Base-by-base conservation (phyloP, 2,797 vertebrate genomes). In the Periophthalmus magnuspinnatus region DNA sequence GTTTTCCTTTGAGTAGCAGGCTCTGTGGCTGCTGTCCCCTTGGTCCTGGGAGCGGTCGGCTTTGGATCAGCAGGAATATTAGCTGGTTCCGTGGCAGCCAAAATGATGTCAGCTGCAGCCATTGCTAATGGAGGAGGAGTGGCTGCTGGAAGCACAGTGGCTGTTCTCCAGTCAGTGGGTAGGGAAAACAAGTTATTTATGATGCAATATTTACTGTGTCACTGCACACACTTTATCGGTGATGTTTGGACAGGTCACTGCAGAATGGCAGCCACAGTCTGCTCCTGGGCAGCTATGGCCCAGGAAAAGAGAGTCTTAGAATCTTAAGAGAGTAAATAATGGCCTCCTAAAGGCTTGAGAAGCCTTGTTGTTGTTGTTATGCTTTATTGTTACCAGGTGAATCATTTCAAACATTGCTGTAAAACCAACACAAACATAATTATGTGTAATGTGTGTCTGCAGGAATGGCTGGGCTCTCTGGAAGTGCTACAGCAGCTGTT, bases 61-160 rank as follows among this genome's bases (percentile, higher is more conserved):
- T 89, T 90, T 65, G 86, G 74, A 6, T 71, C 79, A 11, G 74
- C 6, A 10, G 89, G 89, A 8, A 79, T 90, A 7, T 59, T 82
- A 1, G 90, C 75, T 0, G 71, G 88, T 0, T 89, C 91, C 13
- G 0, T 3, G 0, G 90, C 86, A 0, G 83, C 91, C 0, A 0
- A 78, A 17, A 79, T 90, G 89, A 91, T 92, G 90, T 86, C 89
- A 0, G 0, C 67, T 2, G 78, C 87, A 7, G 90, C 90, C 0
- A 0, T 80, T 0, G 84, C 85, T 0, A 90, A 78, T 0, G 88
- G 90, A 62, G 90, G 90, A 0, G 89, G 48, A 3, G 84, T 91
- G 47, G 86, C 5, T 8, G 80, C 86, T 0, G 90, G 90, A 0
- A 59, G 83, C 0, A 0, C 2, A 0, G 89, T 91, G 76, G 88